Evolutionary conservation across 2,797 vertebrate species (phyloP), one percentile per base, ranked within the genome.

Genomic region (Sebastes cheni): DNA sequence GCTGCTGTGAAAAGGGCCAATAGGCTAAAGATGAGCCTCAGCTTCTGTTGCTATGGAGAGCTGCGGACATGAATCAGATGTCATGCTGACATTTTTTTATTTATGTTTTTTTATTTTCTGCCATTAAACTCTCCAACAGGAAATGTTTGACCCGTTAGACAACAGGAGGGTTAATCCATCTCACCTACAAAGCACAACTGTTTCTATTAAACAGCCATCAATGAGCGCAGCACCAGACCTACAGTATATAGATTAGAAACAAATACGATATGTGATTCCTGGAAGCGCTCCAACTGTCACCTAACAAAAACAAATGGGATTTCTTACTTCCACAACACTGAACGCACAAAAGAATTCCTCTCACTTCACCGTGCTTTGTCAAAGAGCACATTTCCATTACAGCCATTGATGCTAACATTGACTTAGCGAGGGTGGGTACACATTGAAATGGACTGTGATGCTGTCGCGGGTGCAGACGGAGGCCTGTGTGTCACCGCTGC

Each of bases 301-400:
- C n/a, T 1, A n/a, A 77, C 71, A 25, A 54, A 69, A 84, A 22
- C 10, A 82, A 54, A 64, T 12, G 3, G 4, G 25, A 23, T 74
- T 66, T 78, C 16, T 65, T n/a, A 27, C 60, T 67, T 23, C 61
- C 66, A n/a, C n/a, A 39, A 30, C 23, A 10, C 10, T 11, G 16
- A 39, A 46, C 1, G 32, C 29, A 67, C 50, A 39, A 42, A 72
- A 60, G 42, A 66, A 36, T 66, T 30, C 23, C 52, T 82, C 64
- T n/a, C 68, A 64, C 83, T 56, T 64, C 65, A 10, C 39, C 66
- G 66, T 67, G 65, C 72, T 89, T 79, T 88, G 76, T 81, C 78
- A 79, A 80, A 79, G 82, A 78, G 80, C 85, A 82, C 86, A 75
- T 92, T 90, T 91, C 87, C 90, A 90, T 91, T 81, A 80, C 64